These are phyloP conservation scores for Sphyrna mokarran DNA, from an alignment of 2,113 vertebrate genomes.

Conservation along the genomic window DNA sequence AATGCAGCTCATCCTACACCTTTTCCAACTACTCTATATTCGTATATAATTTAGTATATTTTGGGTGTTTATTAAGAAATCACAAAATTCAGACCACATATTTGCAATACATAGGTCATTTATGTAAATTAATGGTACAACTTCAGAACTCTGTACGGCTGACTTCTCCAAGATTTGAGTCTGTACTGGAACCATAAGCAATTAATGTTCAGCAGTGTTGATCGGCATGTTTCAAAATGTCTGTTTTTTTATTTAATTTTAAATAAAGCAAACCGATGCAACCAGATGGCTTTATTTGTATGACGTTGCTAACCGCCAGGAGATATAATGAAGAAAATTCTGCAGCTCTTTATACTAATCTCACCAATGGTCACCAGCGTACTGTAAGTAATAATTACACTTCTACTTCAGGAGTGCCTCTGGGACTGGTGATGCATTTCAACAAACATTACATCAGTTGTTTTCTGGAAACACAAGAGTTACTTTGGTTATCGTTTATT, in stretches of 20 bases:
- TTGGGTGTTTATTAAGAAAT: neutral
- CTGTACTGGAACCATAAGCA: neutral
- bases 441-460: conserved; percentile 17
- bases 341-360: neutral
- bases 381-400: conserved; percentile 5
- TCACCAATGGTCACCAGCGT: neutral
- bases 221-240: neutral
- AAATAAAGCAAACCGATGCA: neutral
- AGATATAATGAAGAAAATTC: neutral
- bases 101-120: neutral
- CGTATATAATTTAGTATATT: neutral
- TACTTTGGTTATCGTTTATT: neutral
- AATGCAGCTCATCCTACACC: neutral
- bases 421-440: neutral
- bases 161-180: neutral
- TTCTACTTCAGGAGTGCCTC: neutral
- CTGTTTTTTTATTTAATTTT: neutral
- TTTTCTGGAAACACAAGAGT: neutral
- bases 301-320: neutral
- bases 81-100: neutral
- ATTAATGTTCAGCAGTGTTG: neutral
- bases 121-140: neutral
- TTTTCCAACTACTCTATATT: neutral
- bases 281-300: neutral
- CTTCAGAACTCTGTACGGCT: neutral